A percentile compares a stretch with the other conserved stretches of the same genome.
Conservation (phyloP, 2,888 invertebrate genomes). For the Perizoma affinitatum region DNA sequence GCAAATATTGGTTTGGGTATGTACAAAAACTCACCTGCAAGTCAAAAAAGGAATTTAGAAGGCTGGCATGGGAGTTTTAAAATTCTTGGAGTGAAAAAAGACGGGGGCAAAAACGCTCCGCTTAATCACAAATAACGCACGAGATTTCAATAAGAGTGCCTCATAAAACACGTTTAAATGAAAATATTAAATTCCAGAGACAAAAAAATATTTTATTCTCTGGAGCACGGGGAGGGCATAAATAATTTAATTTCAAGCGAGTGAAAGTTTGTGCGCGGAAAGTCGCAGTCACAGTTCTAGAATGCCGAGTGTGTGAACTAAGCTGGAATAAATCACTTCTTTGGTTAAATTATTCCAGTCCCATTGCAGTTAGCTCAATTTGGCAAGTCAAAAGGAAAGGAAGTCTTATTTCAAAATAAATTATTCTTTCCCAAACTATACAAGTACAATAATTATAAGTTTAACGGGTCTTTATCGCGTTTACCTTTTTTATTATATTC, state of each 20-base stretch:
- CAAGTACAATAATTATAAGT: too few relatives aligned
- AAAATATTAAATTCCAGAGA: conserved; percentile 78
- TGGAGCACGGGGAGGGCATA: conserved; percentile 53
- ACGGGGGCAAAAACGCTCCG: conserved; percentile 41
- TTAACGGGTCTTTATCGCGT: too few relatives aligned
- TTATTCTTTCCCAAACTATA: too few relatives aligned
- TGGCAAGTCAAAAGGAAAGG: conserved; percentile 3
- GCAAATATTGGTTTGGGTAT: conserved; percentile 36
- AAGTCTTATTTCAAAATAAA: background rate
- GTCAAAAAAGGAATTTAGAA: conserved; percentile 45
- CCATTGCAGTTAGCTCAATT: conserved; percentile 31
- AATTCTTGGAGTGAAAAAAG: conserved; percentile 51
- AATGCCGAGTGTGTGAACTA: conserved; percentile 41
- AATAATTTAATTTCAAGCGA: conserved; percentile 67
- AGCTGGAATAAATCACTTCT: conserved; percentile 51
- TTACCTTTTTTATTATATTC: too few relatives aligned
- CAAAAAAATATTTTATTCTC: conserved; percentile 65
- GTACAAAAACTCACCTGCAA: conserved; percentile 36
- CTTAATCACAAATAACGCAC: conserved; percentile 75
- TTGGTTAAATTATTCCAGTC: conserved; percentile 44
- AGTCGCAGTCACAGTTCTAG: conserved; percentile 37
- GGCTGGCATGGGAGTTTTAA: conserved; percentile 56
- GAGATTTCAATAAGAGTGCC: conserved; percentile 72
- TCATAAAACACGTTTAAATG: conserved; percentile 75
- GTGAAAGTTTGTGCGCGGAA: conserved; percentile 44